phyloP scores from a whole-genome alignment of 1,140 invertebrate genomes.

The Streblospio benedicti region DNA sequence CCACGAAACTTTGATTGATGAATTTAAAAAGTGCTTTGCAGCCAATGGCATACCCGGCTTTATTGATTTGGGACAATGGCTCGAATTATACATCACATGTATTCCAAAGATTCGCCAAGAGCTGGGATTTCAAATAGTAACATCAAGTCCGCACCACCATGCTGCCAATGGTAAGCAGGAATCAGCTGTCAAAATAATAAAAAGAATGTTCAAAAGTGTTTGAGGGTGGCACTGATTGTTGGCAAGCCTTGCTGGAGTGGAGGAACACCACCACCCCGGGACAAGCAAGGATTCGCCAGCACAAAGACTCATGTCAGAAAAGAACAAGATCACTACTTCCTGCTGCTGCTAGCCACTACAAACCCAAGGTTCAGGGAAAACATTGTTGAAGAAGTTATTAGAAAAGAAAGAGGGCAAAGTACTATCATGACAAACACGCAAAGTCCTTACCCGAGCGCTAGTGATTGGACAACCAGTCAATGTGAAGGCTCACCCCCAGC shows the following conservation, averaged over 20 bases:
- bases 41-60: conserved; percentile 25
- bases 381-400: too few relatives aligned
- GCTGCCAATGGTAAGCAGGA: conserved; percentile 25
- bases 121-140: conserved; percentile 17
- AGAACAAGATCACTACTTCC: conserved; percentile 20
- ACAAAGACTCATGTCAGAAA: conserved; percentile 21
- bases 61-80: too few relatives aligned
- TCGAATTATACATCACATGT: conserved; percentile 6
- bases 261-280: conserved; percentile 24
- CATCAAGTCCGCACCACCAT: conserved; percentile 17
- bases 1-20: too few relatives aligned
- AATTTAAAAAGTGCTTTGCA: too few relatives aligned
- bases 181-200: conserved; percentile 23
- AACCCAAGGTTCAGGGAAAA: too few relatives aligned
- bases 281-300: conserved; percentile 19
- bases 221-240: conserved; percentile 11
- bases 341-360: too few relatives aligned
- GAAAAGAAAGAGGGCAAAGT: too few relatives aligned
- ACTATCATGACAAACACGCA: too few relatives aligned
- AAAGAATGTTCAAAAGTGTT: conserved; percentile 24
- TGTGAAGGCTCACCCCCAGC: too few relatives aligned
- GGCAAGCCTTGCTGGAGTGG: conserved; percentile 21
- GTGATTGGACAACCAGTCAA: too few relatives aligned
- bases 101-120: conserved; percentile 28
- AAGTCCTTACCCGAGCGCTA: too few relatives aligned